Evolutionary conservation across 23 tunicate species (phyloP), one percentile per base, ranked within the genome.

Genomic region (Trididemnum miniatum): DNA sequence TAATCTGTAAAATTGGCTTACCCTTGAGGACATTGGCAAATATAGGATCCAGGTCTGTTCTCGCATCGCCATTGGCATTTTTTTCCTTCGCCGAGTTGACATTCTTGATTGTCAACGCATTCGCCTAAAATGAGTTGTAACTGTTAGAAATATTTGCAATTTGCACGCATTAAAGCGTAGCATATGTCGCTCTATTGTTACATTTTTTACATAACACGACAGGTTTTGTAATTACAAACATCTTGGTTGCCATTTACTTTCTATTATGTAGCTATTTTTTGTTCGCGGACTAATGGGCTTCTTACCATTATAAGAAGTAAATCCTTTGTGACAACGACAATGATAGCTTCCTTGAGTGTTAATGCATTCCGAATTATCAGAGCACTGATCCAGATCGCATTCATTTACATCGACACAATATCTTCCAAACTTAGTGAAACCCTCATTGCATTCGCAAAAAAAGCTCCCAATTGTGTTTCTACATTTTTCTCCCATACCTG

Each of bases 41-140:
- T 31, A 76, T 83, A 93, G 30, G 93, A 80, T 7, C 98, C 98
- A 18, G 93, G 98, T 5, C 65, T 72, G 79, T 93, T 94, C 52
- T 35, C 33, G 76, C 98, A 93, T 76, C 80, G 84, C 98, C 98
- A 93, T 64, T 93, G 98, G 57, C 98, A 93, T 65, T 84, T 93
- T 9, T 36, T 84, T 33, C 98, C 98, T 83, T 84, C 93, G 4
- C 93, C 93, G 18, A 78, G 39, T 1, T 76, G 81, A 35, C 98
- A 93, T 66, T 93, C 98, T 30, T 78, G 72, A 51, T 88, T 59
- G 79, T 93, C 98, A 15, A 80, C 85, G 71, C 98, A 93, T 0
- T 25, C 52, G 12, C 94, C 98, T 93, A 38, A 38, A 4, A 62
- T 9, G n/a, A n/a, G n/a, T n/a, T n/a, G n/a, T n/a, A n/a, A n/a